Evolutionary conservation across 1,140 invertebrate species (phyloP).

Genomic region (Hormaphis cornu): DNA sequence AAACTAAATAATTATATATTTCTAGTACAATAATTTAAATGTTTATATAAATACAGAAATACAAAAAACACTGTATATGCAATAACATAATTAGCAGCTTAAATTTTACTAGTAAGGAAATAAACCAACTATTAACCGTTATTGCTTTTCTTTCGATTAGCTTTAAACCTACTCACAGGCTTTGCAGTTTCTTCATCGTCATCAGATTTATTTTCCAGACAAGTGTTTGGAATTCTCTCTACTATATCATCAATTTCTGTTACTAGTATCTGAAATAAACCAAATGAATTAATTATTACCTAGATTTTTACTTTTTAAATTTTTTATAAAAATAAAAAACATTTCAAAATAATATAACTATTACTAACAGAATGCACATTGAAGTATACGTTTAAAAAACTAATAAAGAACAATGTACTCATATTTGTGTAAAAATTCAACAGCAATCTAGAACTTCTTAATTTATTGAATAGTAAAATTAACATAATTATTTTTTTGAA

Average conservation of each 20-base stretch:
- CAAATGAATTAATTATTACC: not conserved
- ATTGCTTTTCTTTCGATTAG: not conserved
- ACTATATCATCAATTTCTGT: constrained; percentile 24
- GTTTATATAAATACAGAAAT: constrained; percentile 9
- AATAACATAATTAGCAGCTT: constrained; percentile 5
- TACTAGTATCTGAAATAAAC: constrained; percentile 25
- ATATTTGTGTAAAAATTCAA: too few relatives aligned
- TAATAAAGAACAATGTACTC: too few relatives aligned
- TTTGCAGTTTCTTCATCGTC: not conserved
- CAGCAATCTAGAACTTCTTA: too few relatives aligned
- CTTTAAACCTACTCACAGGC: constrained; percentile 4
- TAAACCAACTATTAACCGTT: not conserved
- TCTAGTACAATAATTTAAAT: not conserved
- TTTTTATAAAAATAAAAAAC: too few relatives aligned
- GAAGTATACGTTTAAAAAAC: too few relatives aligned
- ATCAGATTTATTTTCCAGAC: not conserved
- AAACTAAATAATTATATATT: not conserved
- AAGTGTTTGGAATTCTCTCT: not conserved
- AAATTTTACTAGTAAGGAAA: not conserved
- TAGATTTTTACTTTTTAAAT: too few relatives aligned
- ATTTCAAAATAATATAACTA: too few relatives aligned
- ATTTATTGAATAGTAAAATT: too few relatives aligned
- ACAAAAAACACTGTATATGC: not conserved
- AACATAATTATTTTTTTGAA: too few relatives aligned
- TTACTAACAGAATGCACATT: too few relatives aligned